A percentile compares a stretch with the other conserved stretches of the same genome.
Evolutionary conservation across 2,113 vertebrate species (phyloP).

Genomic region (Cercocebus atys): DNA sequence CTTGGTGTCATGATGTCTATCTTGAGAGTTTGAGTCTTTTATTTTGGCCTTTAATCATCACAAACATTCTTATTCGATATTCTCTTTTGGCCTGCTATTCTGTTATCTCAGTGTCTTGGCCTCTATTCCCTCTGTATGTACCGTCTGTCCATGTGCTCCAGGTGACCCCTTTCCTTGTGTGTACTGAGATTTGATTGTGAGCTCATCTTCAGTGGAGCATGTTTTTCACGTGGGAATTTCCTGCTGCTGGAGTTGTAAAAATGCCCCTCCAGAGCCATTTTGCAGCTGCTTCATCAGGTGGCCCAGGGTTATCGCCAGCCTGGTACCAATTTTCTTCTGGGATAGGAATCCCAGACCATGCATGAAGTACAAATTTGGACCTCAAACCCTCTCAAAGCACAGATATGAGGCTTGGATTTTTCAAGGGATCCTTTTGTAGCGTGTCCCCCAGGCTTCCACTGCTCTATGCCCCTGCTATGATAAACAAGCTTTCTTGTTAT

Average conservation of each 20-base stretch:
- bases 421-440: background rate
- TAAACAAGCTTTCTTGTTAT: background rate
- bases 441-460: too few relatives aligned
- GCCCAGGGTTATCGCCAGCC: background rate
- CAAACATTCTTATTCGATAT: fast-evolving
- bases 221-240: background rate
- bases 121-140: background rate
- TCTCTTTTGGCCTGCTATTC: background rate
- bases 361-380: background rate
- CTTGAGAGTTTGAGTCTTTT: background rate
- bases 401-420: background rate
- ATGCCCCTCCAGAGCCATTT: background rate
- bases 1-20: background rate
- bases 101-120: background rate
- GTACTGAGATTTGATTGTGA: background rate
- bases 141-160: background rate
- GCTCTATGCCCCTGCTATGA: background rate
- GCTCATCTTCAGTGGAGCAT: background rate
- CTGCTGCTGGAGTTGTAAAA: background rate
- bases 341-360: background rate
- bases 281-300: background rate
- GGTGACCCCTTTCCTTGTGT: background rate
- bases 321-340: background rate
- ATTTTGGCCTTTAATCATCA: background rate
- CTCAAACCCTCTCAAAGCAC: background rate